Conservation (phyloP, 2,888 invertebrate genomes). For the Hanleya hanleyi region DNA sequence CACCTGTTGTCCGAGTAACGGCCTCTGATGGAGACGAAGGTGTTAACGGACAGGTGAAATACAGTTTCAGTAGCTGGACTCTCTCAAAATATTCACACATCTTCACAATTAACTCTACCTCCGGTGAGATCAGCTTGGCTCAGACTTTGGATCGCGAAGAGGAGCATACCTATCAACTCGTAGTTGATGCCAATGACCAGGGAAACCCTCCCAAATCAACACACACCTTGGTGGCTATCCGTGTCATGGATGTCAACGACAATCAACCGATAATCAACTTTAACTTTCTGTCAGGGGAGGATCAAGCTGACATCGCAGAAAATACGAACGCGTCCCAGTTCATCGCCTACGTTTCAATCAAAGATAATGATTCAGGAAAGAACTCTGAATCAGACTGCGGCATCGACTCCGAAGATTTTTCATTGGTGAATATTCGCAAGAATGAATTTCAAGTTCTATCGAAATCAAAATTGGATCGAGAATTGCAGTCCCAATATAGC, state of each 20-base stretch:
- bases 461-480: conserved; percentile 12
- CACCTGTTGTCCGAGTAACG: conserved; percentile 75
- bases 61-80: conserved; percentile 5
- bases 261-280: conserved; percentile 90
- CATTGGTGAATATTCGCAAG: conserved; percentile 5
- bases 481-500: conserved; percentile 7
- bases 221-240: conserved; percentile 77
- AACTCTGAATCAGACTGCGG: conserved; percentile 41
- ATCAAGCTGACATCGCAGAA: conserved; percentile 76
- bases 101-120: conserved; percentile 88
- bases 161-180: conserved; percentile 83
- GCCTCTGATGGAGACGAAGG: conserved; percentile 90
- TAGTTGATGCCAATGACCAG: conserved; percentile 74
- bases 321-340: conserved; percentile 90
- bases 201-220: conserved; percentile 48
- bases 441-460: conserved; percentile 20
- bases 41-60: conserved; percentile 78
- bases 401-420: conserved; percentile 17
- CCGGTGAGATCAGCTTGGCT: conserved; percentile 87
- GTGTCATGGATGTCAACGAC: conserved; percentile 84
- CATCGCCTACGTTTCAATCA: conserved; percentile 93
- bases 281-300: conserved; percentile 87
- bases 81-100: conserved; percentile 79
- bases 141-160: conserved; percentile 89
- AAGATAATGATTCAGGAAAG: conserved; percentile 52